These are phyloP conservation scores for Xenopus borealis DNA, from an alignment of 2,113 vertebrate genomes.

Conservation along the genomic window DNA sequence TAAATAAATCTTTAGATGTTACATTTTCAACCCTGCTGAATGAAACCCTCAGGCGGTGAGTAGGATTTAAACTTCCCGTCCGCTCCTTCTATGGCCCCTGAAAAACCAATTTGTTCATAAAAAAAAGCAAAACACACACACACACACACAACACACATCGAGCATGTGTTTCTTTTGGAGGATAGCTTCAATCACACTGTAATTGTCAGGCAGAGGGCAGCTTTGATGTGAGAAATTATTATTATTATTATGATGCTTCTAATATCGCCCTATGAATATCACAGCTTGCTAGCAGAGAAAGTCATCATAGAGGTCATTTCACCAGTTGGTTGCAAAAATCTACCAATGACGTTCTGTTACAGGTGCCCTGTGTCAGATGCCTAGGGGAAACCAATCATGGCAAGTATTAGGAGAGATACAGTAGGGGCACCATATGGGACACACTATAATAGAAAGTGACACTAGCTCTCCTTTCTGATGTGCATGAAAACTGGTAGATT, in stretches of 20 bases:
- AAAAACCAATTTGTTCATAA: slow-evolving; percentile 76
- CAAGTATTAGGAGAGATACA: too few species aligned
- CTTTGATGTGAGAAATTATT: slow-evolving; percentile 75
- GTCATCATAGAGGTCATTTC: slow-evolving; percentile 33
- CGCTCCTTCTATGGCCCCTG: slow-evolving; percentile 67
- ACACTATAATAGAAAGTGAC: too few species aligned
- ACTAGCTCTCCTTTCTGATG: too few species aligned
- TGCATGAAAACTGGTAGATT: too few species aligned
- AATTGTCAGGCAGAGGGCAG: slow-evolving; percentile 71
- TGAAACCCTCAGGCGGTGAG: slow-evolving; percentile 70
- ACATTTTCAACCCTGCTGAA: slow-evolving; percentile 65
- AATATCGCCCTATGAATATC: slow-evolving; percentile 56
- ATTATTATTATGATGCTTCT: slow-evolving; percentile 63
- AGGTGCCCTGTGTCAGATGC: neutral
- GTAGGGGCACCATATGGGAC: too few species aligned
- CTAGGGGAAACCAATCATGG: too few species aligned
- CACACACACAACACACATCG: slow-evolving; percentile 46
- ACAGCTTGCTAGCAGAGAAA: slow-evolving; percentile 56
- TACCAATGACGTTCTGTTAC: neutral
- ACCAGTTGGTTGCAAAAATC: slow-evolving; percentile 1
- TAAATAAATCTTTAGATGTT: slow-evolving; percentile 73
- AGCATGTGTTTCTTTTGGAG: slow-evolving; percentile 63
- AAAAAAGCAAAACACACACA: slow-evolving; percentile 53
- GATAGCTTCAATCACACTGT: slow-evolving; percentile 73
- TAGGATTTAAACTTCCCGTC: slow-evolving; percentile 71